phyloP scores from a whole-genome alignment of 1,140 invertebrate genomes.

The Phenacoccus solenopsis region DNA sequence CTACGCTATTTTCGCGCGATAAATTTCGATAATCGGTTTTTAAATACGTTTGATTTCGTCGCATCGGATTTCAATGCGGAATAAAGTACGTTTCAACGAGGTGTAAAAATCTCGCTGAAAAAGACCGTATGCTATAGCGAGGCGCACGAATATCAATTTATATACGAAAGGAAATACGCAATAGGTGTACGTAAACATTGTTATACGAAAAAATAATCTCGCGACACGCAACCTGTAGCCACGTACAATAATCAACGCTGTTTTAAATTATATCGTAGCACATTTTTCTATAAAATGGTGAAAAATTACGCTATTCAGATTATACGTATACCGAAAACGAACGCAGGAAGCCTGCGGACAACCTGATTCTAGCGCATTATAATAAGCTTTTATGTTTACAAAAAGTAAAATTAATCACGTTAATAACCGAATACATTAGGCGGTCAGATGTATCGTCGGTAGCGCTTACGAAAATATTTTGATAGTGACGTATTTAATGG shows the following conservation, averaged over 20 bases:
- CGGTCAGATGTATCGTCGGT: background rate
- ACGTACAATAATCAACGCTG: background rate
- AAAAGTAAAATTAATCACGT: background rate
- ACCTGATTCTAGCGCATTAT: background rate
- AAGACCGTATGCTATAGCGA: too few species aligned
- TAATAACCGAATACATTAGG: background rate
- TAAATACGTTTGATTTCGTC: background rate
- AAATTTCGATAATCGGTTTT: background rate
- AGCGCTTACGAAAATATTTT: background rate
- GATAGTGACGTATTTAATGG: background rate
- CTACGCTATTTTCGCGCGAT: background rate
- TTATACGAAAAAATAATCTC: background rate
- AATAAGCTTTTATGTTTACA: background rate
- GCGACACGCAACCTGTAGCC: background rate
- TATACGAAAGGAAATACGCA: background rate
- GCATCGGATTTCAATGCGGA: background rate
- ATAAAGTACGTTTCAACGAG: conserved; percentile 2
- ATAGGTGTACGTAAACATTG: background rate
- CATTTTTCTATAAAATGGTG: background rate
- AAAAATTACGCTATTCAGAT: background rate
- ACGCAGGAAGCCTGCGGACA: background rate
- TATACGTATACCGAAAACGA: background rate
- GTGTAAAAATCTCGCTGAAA: background rate
- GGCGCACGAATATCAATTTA: conserved; percentile 1
- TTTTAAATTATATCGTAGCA: too few species aligned